Evolutionary conservation across 2,797 vertebrate genomes (phyloP).

Genomic region (Poecilia picta): DNA sequence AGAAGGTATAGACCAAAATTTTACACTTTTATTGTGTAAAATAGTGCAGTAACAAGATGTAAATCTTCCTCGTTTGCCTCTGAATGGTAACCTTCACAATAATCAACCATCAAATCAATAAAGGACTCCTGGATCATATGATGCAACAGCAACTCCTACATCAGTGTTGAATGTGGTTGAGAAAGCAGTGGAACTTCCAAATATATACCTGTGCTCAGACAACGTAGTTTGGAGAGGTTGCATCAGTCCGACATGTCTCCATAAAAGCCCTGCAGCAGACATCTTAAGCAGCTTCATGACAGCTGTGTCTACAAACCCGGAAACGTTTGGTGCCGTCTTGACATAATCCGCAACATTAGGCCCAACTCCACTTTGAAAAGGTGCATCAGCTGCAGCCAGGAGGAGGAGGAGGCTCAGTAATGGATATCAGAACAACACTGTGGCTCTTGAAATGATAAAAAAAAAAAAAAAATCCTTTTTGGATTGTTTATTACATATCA

Average conservation of each 20-base stretch:
- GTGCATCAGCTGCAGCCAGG: constrained; percentile 2
- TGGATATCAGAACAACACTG: neutral
- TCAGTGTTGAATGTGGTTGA: neutral
- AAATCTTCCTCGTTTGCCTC: neutral
- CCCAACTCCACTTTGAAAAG: constrained; percentile 17
- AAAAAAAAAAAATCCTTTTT: neutral
- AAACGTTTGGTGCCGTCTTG: constrained; percentile 6
- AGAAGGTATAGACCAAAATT: neutral
- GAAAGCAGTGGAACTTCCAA: neutral
- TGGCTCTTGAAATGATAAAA: neutral
- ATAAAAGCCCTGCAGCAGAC: constrained; percentile 37
- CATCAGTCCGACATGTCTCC: constrained; percentile 22
- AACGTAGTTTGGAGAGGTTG: neutral
- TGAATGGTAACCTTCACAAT: neutral
- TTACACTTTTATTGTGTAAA: neutral
- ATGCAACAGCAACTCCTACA: neutral
- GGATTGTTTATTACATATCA: neutral
- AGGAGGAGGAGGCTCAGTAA: neutral
- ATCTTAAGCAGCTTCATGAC: constrained; percentile 30
- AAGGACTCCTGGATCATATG: neutral
- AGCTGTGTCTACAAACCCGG: constrained; percentile 41
- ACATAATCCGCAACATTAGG: constrained; percentile 17
- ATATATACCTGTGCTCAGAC: constrained; percentile 12
- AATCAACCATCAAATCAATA: neutral
- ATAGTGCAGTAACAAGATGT: neutral